phyloP scores from a whole-genome alignment of 2,797 vertebrate species.

The Darevskia nairensis region DNA sequence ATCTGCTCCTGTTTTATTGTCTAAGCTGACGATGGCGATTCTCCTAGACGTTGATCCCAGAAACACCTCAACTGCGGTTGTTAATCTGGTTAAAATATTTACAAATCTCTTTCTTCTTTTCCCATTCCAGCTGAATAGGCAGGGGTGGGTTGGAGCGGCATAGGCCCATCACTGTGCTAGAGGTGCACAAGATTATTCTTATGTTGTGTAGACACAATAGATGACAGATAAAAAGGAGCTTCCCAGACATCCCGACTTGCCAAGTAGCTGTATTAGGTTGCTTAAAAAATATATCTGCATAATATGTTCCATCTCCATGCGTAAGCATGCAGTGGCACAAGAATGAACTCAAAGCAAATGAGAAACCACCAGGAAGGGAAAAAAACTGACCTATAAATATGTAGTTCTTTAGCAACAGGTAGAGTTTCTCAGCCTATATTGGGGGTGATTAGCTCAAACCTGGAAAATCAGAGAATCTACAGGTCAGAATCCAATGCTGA shows the following conservation, averaged over 20 bases:
- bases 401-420: background rate
- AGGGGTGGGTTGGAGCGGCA: constrained; percentile 52
- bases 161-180: constrained; percentile 58
- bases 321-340: background rate
- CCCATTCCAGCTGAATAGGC: constrained; percentile 55
- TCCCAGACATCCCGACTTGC: constrained; percentile 55
- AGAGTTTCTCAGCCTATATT: background rate
- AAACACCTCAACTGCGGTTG: constrained; percentile 66
- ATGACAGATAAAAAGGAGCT: constrained; percentile 48
- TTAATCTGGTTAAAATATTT: constrained; percentile 79
- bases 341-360: background rate
- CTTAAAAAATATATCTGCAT: constrained; percentile 10
- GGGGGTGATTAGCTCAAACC: background rate
- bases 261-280: constrained; percentile 47
- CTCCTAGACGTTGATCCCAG: constrained; percentile 54
- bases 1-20: constrained; percentile 51
- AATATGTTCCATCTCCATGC: constrained; percentile 8
- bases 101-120: constrained; percentile 70
- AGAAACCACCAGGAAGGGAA: background rate
- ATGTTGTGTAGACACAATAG: constrained; percentile 40
- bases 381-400: background rate
- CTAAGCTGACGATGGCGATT: constrained; percentile 58
- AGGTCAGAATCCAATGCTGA: background rate
- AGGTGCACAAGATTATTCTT: constrained; percentile 44
- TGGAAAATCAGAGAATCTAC: background rate